Base-by-base conservation (phyloP, 1,140 invertebrate species). In the Scylla paramamosain region DNA sequence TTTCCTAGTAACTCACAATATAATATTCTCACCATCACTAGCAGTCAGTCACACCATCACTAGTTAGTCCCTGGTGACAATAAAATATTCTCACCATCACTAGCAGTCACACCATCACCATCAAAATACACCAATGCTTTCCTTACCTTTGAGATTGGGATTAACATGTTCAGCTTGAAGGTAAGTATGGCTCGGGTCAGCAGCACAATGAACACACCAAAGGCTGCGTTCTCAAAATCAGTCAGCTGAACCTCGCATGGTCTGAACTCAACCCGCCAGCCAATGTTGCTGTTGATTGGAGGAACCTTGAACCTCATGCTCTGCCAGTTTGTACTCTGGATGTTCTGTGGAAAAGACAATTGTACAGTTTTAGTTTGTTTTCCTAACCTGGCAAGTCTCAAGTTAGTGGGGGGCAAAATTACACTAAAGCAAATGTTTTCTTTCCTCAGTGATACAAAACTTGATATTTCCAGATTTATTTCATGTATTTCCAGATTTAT, bases 271-370 rank as follows among this genome's bases (percentile, higher is more conserved):
- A 99, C 99, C 96, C 99, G 97, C 99, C 99, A 99, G 28, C 99
- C 99, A 97, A 99, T 99, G 82, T 98, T 98, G 16, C 99, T 99
- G 96, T 99, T 98, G 0, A 98, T 98, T 31, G 99, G 99, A 94
- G 99, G 99, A 86, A 99, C 99, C 97, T 99, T 99, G 97, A 99
- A 99, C 28, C 99, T 97, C 99, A 99, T 99, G 12, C 99, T 99
- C 97, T 99, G 99, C 99, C 99, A 99, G 97, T 99, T 99, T 8
- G 99, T 99, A 0, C 99, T 99, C 97, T 99, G 99, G 96, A 99
- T 99, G 97, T 99, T 99, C 98, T 99, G 96, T 29, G 97, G 97
- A 96, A 87, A 90, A 31, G 87, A 12, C 39, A 48, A 25, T 90
- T 46, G 45, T 16, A 31, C n/a, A 39, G 6, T 32, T 46, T 39